Evolutionary conservation across 2,113 vertebrate genomes (phyloP), one percentile per base, ranked within the genome.

Genomic region (Psittacara wagleri): DNA sequence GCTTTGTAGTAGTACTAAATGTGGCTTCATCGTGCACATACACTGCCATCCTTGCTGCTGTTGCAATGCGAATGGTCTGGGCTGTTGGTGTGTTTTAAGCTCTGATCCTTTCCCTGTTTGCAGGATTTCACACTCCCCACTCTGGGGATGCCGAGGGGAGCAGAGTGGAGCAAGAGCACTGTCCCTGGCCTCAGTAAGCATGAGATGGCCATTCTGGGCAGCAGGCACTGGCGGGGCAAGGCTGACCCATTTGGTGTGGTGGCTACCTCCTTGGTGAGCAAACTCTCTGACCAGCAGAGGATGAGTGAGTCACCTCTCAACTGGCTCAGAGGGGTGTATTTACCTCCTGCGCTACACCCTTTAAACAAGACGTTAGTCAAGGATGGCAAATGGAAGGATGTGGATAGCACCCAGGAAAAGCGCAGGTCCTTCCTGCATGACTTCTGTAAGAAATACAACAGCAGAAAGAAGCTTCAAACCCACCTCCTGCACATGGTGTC

Each of bases 401-500:
- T 16, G 7, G 94, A 95, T 16, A 88, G 48, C 6, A 8, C 46
- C 35, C 98, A 98, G 86, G 97, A 98, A 55, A 97, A 86, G 82
- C 97, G 98, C 18, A 97, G 95, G 52, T 90, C 92, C 44, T 97
- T 97, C 78, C 98, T 98, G 84, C 94, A 86, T 43, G 94, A 96
- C 39, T 98, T 98, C 96, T 98, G 98, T 67, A 95, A 95, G 95
- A 98, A 97, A 43, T 80, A 98, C 17, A 55, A 94, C 44, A 77
- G 67, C 28, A 88, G 57, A 69, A 97, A 79, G 72, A 96, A 33
- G 86, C 83, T 87, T 48, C 93, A 43, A 16, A 94, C 78, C 25
- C 97, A 97, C 17, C 94, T 98, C 5, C 48, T 96, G 46, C 97
- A 92, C 35, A 69, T 98, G 57, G 97, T 98, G 35, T 98, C 98